Conservation (phyloP, 1,140 invertebrate genomes). For the Drosophila suzukii region DNA sequence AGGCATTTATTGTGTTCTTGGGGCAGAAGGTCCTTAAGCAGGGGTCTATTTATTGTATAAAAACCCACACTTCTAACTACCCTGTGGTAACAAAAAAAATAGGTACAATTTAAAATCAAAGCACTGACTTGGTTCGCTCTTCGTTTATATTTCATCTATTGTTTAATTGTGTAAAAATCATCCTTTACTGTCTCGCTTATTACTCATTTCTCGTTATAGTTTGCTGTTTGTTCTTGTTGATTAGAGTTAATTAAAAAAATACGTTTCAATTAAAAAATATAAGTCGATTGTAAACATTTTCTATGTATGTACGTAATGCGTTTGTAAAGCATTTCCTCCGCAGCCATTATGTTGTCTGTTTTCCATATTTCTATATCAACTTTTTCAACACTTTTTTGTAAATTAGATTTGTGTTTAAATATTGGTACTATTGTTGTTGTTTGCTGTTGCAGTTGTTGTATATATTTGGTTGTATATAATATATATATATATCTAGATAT, state of each 20-base stretch:
- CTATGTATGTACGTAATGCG: slow-evolving; percentile 48
- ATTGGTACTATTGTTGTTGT: slow-evolving; percentile 74
- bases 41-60: slow-evolving; percentile 26
- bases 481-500: slow-evolving; percentile 47
- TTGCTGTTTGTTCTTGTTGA: slow-evolving; percentile 17
- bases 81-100: slow-evolving; percentile 9
- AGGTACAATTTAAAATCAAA: slow-evolving; percentile 15
- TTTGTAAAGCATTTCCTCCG: slow-evolving; percentile 44
- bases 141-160: slow-evolving; percentile 49
- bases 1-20: slow-evolving; percentile 32
- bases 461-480: slow-evolving; percentile 55
- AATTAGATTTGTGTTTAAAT: slow-evolving; percentile 62
- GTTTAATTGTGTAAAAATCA: slow-evolving; percentile 46
- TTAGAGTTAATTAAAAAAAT: slow-evolving; percentile 47
- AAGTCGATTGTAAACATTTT: slow-evolving; percentile 55
- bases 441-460: slow-evolving; percentile 54
- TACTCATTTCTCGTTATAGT: slow-evolving; percentile 31
- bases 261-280: slow-evolving; percentile 57
- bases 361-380: slow-evolving; percentile 48
- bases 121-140: slow-evolving; percentile 6
- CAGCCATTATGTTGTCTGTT: slow-evolving; percentile 33
- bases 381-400: slow-evolving; percentile 45
- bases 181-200: slow-evolving; percentile 24
- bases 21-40: slow-evolving; percentile 5
- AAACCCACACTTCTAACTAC: slow-evolving; percentile 24